These are phyloP conservation scores for Porites divaricata DNA, from an alignment of 92 coral and sea anemone species.

Conservation along the genomic window DNA sequence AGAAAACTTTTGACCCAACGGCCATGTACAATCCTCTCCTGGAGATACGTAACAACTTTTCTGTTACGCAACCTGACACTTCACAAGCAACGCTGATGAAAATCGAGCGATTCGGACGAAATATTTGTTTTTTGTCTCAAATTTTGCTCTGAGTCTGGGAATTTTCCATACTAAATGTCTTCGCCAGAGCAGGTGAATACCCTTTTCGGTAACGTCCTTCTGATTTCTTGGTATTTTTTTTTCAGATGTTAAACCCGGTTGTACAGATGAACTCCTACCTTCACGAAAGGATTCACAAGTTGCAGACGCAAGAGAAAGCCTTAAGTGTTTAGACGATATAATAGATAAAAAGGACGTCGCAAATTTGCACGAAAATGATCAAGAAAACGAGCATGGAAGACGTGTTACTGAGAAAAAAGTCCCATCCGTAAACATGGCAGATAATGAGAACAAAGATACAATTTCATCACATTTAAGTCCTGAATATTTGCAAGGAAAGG, in stretches of 20 bases:
- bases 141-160: no score
- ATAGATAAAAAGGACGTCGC: neutral
- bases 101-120: no score
- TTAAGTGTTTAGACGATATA: neutral
- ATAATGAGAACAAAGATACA: neutral
- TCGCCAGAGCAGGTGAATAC: no score
- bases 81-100: no score
- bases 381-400: neutral
- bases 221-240: neutral
- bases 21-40: no score
- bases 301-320: neutral
- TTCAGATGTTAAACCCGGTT: neutral
- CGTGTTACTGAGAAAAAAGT: neutral
- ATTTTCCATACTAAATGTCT: no score
- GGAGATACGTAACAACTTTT: no score
- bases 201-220: no score
- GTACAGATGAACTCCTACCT: neutral
- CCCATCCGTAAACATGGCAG: neutral
- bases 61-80: no score
- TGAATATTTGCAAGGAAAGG: neutral
- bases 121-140: no score
- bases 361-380: neutral
- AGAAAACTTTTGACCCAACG: no score
- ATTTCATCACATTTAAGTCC: neutral
- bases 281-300: neutral